A percentile compares a stretch with the other conserved stretches of the same genome.
Conservation (phyloP, 1,140 invertebrate species). For the Hirudo medicinalis region DNA sequence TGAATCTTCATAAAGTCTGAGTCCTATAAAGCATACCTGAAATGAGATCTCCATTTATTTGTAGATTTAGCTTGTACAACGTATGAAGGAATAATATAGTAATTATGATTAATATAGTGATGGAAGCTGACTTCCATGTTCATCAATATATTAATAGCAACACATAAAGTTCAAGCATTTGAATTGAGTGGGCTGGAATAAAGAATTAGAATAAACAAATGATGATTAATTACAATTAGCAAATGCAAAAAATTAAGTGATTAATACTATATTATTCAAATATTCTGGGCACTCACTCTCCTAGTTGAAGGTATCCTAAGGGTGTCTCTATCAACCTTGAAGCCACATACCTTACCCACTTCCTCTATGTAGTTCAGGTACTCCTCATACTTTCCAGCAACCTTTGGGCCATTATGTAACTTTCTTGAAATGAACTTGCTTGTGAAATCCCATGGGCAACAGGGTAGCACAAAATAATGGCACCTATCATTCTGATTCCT, state of each 20-base stretch:
- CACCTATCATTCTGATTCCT: conserved; percentile 41
- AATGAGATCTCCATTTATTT: neutral
- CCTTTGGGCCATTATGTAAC: conserved; percentile 34
- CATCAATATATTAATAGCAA: too few species aligned
- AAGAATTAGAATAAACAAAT: conserved; percentile 1
- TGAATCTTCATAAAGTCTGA: neutral
- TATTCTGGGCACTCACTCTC: conserved; percentile 30
- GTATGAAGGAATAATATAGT: too few species aligned
- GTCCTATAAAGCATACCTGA: neutral
- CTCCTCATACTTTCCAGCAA: conserved; percentile 57
- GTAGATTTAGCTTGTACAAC: too few species aligned
- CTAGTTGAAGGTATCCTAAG: conserved; percentile 91
- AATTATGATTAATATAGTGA: too few species aligned
- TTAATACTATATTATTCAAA: neutral
- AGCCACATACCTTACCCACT: conserved; percentile 61
- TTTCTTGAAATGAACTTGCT: conserved; percentile 51
- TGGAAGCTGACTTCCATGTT: too few species aligned
- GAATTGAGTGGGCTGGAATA: neutral
- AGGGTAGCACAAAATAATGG: conserved; percentile 79
- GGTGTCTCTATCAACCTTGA: conserved; percentile 60
- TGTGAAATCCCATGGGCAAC: conserved; percentile 81
- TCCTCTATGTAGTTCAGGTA: conserved; percentile 65
- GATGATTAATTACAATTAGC: neutral
- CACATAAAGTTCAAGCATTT: too few species aligned
- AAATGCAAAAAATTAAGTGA: neutral